Base-by-base conservation (phyloP, 2,888 invertebrate species). In the Bugulina stolonifera region DNA sequence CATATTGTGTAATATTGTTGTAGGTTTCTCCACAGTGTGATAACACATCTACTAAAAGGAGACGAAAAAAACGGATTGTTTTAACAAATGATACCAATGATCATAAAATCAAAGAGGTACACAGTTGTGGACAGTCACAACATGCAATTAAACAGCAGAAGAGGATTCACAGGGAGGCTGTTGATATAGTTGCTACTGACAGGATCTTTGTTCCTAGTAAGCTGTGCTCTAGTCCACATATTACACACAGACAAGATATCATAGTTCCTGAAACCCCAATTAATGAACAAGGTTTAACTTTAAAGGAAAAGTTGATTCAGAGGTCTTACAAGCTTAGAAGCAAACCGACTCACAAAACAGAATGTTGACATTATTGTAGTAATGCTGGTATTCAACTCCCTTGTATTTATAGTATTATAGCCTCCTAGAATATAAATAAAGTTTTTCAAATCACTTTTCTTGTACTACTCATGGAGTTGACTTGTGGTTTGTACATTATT, bases 11-110 rank as follows among this genome's bases (percentile, higher is more conserved):
- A n/a, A n/a, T n/a, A 5, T n/a, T 23, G 25, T 64, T 64, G 2
- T 29, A 64, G 64, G 64, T 64, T 25, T 64, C 64, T n/a, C 64
- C 64, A 29, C 64, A 64, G n/a, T 64, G 64, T 32, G 32, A 64
- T 34, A 32, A 5, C 5, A 5, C n/a, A 5, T 5, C 5, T 18
- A n/a, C 23, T 18, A 57, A 57, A n/a, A 22, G 25, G 23, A 57
- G 23, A 57, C n/a, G 18, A 23, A 57, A 25, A 57, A 57, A 25
- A 57, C 10, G 5, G 57, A 5, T 22, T 23, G 14, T 25, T 14
- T 23, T 5, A 57, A 57, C 5, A n/a, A 5, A 23, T 57, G 25
- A 23, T 5, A 57, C 5, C 5, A 5, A 23, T 14, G 57, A 57
- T 10, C 52, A 52, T 52, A 10, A 14, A 52, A 52, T n/a, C n/a